Evolutionary conservation across 2,797 vertebrate genomes (phyloP), one percentile per base, ranked within the genome.

Genomic region (Typhlichthys subterraneus): DNA sequence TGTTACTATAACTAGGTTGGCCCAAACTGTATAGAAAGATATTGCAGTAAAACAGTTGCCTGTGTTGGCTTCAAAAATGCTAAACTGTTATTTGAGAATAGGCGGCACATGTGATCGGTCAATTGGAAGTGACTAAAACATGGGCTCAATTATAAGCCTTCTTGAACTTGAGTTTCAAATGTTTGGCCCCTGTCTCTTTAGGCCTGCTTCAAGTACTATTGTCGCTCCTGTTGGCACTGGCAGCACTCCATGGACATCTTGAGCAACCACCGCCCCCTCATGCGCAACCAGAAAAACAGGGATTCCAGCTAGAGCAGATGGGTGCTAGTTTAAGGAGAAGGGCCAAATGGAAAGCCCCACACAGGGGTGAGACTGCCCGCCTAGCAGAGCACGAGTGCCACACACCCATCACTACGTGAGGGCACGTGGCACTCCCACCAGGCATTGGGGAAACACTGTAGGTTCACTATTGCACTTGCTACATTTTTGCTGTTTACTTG

Each of bases 121-220:
- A 23, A 23, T 23, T 23, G 23, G 23, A 23, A 23, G 23, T 23
- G 23, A 23, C 33, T 38, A 8, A 8, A 38, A 5, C 33, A 6
- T 38, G 5, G 5, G 0, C 33, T 38, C 33, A 5, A 38, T 38
- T 38, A 38, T 38, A 8, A 38, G 33, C 8, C 33, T 38, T 38
- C 5, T 5, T 38, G 33, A 5, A 38, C 5, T 38, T 38, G 33
- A 38, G 33, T 38, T 38, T 38, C 33, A 38, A 15, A 7, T 55
- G 5, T 11, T 0, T 12, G 5, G 8, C 1, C 12, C 57, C 12
- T 64, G 2, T 31, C 61, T 45, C 13, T 68, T 0, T 2, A 99
- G 98, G 93, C 96, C 85, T 99, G 98, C 91, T 99, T 99, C 90
- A 99, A 98, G 88, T 99, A 99, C 89, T 99, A 97, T 93, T 99